Evolutionary conservation across 2,888 invertebrate species (phyloP), one percentile per base, ranked within the genome.

Genomic region (Tribolium freemani): DNA sequence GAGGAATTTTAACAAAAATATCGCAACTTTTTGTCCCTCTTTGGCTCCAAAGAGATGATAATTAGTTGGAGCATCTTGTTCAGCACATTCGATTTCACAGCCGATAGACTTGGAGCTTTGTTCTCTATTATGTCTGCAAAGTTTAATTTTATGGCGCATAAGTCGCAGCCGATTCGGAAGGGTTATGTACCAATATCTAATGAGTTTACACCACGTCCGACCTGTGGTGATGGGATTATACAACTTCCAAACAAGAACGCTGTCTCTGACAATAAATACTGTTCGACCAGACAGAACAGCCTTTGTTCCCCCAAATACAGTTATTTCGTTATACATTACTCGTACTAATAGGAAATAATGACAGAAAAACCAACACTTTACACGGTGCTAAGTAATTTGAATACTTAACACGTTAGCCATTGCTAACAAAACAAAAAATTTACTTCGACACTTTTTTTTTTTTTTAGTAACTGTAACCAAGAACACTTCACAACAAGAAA

Each of bases 31-130:
- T 48, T 48, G 48, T 5, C 30, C 6, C 48, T 53, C 16, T 53
- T 53, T 53, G n/a, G 5, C 53, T 54, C 11, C 30, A 30, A n/a
- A 53, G 26, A 50, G 11, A 56, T 56, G 8, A 26, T 51, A 63
- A 64, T 64, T 60, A 51, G 60, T 20, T 10, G 38, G 44, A 69
- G 51, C 53, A 69, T 31, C 60, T 69, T 45, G 57, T 58, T 58
- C 57, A 58, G 54, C 70, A 63, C 70, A 63, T 71, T 71, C 71
- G 64, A 71, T 71, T 71, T 71, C 64, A 71, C 71, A 71, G 71
- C 64, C 56, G 71, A 71, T 71, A 58, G 64, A 71, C 70, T 70
- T 45, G 46, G 61, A 38, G 70, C 48, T 46, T 64, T 71, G 71
- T 58, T 64, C 64, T 38, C 64, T 50, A 71, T 71, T 71, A 64